phyloP scores from a whole-genome alignment of 2,113 vertebrate genomes.

The human region DNA sequence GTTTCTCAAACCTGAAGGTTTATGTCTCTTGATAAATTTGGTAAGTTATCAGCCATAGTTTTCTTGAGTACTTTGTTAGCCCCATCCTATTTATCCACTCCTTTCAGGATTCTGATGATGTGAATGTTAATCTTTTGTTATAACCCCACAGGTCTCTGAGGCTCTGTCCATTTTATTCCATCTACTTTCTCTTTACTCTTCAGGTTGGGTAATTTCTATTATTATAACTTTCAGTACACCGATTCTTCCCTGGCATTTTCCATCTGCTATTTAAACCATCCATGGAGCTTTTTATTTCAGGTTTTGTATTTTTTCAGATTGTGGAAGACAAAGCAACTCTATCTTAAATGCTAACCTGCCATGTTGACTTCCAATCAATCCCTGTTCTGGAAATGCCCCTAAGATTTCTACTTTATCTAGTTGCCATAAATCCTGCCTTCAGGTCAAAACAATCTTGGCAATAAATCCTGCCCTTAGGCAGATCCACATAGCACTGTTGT shows the following conservation, averaged over 20 bases:
- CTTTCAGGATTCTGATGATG: neutral
- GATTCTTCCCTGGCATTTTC: neutral
- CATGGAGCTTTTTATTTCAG: neutral
- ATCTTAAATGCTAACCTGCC: neutral
- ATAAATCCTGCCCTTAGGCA: neutral
- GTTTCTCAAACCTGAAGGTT: neutral
- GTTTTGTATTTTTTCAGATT: neutral
- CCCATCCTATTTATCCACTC: neutral
- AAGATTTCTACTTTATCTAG: neutral
- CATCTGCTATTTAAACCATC: neutral
- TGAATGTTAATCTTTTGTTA: neutral
- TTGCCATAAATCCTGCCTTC: neutral
- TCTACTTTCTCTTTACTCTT: neutral
- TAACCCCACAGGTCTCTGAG: too few relatives aligned
- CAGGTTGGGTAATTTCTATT: neutral
- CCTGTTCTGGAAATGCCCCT: neutral
- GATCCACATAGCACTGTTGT: neutral
- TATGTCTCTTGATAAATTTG: neutral
- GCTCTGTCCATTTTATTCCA: neutral
- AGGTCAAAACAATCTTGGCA: neutral
- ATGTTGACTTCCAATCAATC: neutral
- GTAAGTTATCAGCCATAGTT: neutral
- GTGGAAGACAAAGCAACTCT: neutral
- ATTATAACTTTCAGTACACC: neutral
- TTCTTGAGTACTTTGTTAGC: neutral